Base-by-base conservation (phyloP, 2,797 vertebrate genomes). In the Neosilurus hyrtlii region DNA sequence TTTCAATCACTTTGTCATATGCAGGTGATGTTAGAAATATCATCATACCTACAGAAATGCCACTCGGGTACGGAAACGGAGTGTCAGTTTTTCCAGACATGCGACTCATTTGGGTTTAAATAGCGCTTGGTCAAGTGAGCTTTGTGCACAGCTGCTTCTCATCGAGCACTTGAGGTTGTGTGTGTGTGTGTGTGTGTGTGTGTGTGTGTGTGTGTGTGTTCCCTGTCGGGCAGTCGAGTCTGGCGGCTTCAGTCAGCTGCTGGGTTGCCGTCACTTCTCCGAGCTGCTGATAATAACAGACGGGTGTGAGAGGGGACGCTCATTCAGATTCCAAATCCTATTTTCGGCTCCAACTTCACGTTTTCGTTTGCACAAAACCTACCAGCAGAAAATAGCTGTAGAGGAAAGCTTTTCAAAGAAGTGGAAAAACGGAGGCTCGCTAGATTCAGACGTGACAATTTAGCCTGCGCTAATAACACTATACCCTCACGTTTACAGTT, bases 311-410 rank as follows among this genome's bases (percentile, higher is more conserved):
- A n/a, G 82, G 85, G n/a, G 9, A 81, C 62, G 72, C 10, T 6
- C 56, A 4, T 37, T 76, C 30, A n/a, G 77, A 87, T 85, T 82
- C 83, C 85, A 84, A 74, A 43, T n/a, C 62, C 86, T 90, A 90
- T 89, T 89, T 89, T 86, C 74, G 83, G 86, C 54, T 11, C 56
- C 43, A 70, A 89, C 80, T 83, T 82, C 86, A 87, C 79, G 85
- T 62, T 62, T 85, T 74, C 68, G 68, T 78, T 79, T 85, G 75
- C 73, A 61, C 15, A 18, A 52, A 76, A 59, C n/a, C 16, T 59
- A 11, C 11, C 56, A 37, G 11, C 54, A 22, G 30, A 71, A 72
- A 15, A 15, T 1, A 8, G 15, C n/a, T 37, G 18, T 24, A 35
- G 26, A 49, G 20, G 70, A 72, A 15, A 56, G 51, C 3, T 6